Evolutionary conservation across 2,797 vertebrate genomes (phyloP).

Genomic region (Catostomus latipinnis): DNA sequence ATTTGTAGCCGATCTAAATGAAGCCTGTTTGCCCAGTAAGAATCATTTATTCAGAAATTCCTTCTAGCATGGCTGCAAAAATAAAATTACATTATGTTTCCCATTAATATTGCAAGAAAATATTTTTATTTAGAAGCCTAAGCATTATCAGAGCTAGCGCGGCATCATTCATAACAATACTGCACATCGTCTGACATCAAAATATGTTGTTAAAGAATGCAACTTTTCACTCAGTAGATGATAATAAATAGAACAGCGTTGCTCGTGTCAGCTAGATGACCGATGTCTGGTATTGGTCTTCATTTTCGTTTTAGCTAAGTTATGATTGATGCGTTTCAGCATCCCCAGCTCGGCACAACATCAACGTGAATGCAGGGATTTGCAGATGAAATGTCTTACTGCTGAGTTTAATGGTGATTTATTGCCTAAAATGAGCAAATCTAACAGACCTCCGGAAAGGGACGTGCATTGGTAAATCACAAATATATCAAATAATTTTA

Average conservation of each 20-base stretch:
- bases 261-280: conserved; percentile 26
- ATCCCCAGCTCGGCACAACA: neutral
- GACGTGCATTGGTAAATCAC: neutral
- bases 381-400: conserved; percentile 34
- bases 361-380: conserved; percentile 4
- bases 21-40: too few relatives aligned
- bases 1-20: too few relatives aligned
- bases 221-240: conserved; percentile 19
- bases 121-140: neutral
- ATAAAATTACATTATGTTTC: neutral
- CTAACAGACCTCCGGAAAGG: neutral
- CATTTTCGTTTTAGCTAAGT: neutral
- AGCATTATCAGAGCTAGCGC: conserved; percentile 1
- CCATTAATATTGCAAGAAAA: neutral
- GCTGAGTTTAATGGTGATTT: conserved; percentile 34
- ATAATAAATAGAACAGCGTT: conserved; percentile 29
- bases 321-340: conserved; percentile 47
- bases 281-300: neutral
- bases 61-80: too few relatives aligned
- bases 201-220: conserved; percentile 12
- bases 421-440: conserved; percentile 14
- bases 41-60: too few relatives aligned
- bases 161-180: conserved; percentile 30
- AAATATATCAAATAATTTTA: neutral
- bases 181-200: conserved; percentile 6